Conservation (phyloP, 53 echinoderm and acorn worm genomes). For the Apostichopus leukothele region DNA sequence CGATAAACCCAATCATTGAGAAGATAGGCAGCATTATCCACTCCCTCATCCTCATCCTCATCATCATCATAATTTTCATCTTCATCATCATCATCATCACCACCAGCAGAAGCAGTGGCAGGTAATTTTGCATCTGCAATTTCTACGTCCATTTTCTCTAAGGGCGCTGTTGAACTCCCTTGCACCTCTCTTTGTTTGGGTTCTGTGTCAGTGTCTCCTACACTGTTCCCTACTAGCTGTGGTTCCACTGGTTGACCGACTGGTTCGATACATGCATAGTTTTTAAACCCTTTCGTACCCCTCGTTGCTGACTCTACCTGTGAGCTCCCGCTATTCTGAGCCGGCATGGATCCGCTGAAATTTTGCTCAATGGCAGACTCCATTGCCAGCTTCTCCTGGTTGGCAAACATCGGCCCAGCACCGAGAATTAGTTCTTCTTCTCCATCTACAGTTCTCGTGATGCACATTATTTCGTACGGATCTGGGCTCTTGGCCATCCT, state of each 20-base stretch:
- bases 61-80: conserved; percentile 51
- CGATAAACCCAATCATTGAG: conserved; percentile 21
- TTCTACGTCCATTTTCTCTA: neutral
- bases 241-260: conserved; percentile 59
- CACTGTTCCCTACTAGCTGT: neutral
- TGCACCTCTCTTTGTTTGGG: neutral
- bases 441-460: conserved; percentile 55
- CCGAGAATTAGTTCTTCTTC: conserved; percentile 70
- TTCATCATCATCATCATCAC: conserved; percentile 27
- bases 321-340: neutral
- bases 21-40: conserved; percentile 55
- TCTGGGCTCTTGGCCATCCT: conserved; percentile 4
- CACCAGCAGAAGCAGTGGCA: neutral
- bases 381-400: conserved; percentile 33
- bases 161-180: neutral
- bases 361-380: conserved; percentile 17
- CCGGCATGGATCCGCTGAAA: neutral
- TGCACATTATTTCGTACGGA: conserved; percentile 36
- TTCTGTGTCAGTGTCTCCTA: neutral
- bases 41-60: conserved; percentile 69
- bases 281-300: conserved; percentile 40
- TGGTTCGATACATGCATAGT: conserved; percentile 69
- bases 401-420: conserved; percentile 45
- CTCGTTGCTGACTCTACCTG: neutral
- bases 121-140: neutral